Evolutionary conservation across 2,888 invertebrate species (phyloP).

Genomic region (Synergus laeviventris): DNA sequence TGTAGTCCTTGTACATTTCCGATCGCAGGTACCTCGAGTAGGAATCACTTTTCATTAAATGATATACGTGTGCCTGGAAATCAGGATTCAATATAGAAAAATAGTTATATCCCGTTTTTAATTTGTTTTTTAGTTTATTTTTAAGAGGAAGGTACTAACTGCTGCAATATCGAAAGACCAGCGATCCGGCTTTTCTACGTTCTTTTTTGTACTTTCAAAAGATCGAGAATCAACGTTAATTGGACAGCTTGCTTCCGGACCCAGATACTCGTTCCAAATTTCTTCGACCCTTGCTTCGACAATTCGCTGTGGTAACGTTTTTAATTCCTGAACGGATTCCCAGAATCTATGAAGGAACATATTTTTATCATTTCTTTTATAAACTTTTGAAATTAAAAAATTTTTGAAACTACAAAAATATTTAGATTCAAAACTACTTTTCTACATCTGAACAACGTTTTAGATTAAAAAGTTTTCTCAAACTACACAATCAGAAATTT

Average conservation of each 20-base stretch:
- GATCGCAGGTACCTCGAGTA: slow-evolving; percentile 98
- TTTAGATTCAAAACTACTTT: too few relatives aligned
- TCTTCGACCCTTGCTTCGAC: slow-evolving; percentile 89
- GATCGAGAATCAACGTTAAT: slow-evolving; percentile 98
- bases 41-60: slow-evolving; percentile 99
- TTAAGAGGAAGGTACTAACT: slow-evolving; percentile 78
- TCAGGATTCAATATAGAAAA: slow-evolving; percentile 41
- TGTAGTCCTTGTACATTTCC: slow-evolving; percentile 98
- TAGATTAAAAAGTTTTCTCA: too few relatives aligned
- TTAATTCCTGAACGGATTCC: slow-evolving; percentile 95
- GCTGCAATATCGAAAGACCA: slow-evolving; percentile 99
- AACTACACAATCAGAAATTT: too few relatives aligned
- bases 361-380: background rate
- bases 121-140: background rate
- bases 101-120: slow-evolving; percentile 33
- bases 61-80: slow-evolving; percentile 96
- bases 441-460: too few relatives aligned
- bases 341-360: slow-evolving; percentile 84
- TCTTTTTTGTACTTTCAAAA: slow-evolving; percentile 88
- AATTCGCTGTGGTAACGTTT: slow-evolving; percentile 90
- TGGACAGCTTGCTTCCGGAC: slow-evolving; percentile 95
- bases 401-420: too few relatives aligned
- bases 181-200: slow-evolving; percentile 89
- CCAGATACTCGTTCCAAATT: slow-evolving; percentile 95
- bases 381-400: background rate